phyloP scores from a whole-genome alignment of 92 coral and sea anemone species.

The Isaurus tuberculatus region DNA sequence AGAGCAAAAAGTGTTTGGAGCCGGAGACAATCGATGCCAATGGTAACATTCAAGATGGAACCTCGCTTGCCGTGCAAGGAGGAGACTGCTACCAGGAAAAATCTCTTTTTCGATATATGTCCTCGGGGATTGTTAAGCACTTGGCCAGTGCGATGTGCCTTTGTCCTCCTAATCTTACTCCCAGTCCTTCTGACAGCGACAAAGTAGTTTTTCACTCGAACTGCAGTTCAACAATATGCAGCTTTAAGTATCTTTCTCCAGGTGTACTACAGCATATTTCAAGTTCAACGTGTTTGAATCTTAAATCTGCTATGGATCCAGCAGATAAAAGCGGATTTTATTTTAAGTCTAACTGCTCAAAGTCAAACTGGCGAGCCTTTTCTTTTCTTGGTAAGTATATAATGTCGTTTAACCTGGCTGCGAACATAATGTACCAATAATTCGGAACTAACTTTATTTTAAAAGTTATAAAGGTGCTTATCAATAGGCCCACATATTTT shows the following conservation, averaged over 20 bases:
- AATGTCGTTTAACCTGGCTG: not conserved
- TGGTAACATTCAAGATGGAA: not conserved
- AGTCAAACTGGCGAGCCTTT: not conserved
- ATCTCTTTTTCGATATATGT: constrained; percentile 19
- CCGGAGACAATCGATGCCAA: not conserved
- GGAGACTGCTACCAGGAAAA: constrained; percentile 31
- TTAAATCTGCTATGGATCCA: not conserved
- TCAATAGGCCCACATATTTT: no score
- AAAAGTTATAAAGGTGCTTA: no score
- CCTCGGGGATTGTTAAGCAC: constrained; percentile 23
- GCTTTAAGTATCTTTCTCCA: not conserved
- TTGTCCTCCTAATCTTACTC: not conserved
- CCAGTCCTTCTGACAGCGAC: not conserved
- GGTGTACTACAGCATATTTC: not conserved
- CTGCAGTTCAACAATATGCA: not conserved
- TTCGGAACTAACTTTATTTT: no score
- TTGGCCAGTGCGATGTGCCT: constrained; percentile 33
- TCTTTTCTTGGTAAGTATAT: constrained; percentile 11
- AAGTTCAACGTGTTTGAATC: constrained; percentile 2
- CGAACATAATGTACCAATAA: no score
- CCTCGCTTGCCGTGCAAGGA: constrained; percentile 10
- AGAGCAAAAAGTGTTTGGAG: constrained; percentile 29
- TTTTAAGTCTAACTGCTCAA: not conserved
- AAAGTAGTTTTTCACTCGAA: not conserved
- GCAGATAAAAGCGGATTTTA: not conserved